Evolutionary conservation across 2,888 invertebrate genomes (phyloP), one percentile per base, ranked within the genome.

Genomic region (Heteropelma amictum): DNA sequence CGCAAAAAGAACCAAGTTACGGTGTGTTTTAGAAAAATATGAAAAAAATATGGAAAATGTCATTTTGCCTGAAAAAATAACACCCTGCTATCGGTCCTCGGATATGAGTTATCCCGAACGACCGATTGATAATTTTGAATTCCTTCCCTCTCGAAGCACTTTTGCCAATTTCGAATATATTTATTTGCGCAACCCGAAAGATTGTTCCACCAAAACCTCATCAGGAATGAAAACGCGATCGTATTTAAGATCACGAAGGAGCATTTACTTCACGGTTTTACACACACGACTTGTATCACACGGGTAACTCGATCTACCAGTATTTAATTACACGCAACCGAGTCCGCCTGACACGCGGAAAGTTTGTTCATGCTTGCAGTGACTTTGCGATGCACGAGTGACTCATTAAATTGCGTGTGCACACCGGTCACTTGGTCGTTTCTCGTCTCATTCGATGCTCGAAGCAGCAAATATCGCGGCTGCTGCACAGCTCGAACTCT

Each of bases 261-360:
- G 17, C 61, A 35, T 63, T 51, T 51, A 6, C 54, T 49, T 61
- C 42, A 65, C 70, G 65, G 56, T 70, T 38, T 17, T 60, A 71
- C 74, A 61, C 70, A 53, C 64, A 53, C 47, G 70, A 70, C 49
- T 70, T 54, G 56, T 26, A 60, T 58, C 63, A 14, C 19, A 23
- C 61, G 54, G 14, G 70, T 61, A 71, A 75, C 60, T 54, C 54
- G 61, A 71, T 70, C 45, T 30, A 30, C 30, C 28, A n/a, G 67
- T 70, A 67, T 71, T 75, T 71, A 67, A 71, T 75, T 71, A 75
- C 74, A 49, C 61, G 56, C 70, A 56, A 61, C 35, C 74, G 74
- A 73, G 67, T 68, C 49, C 21, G 26, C 23, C 64, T 51, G 64
- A 38, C 73, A 28, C 68, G 45, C 54, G 60, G 21, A 21, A 26